Evolutionary conservation across 2,888 invertebrate species (phyloP).

Genomic region (Acleris laterana): DNA sequence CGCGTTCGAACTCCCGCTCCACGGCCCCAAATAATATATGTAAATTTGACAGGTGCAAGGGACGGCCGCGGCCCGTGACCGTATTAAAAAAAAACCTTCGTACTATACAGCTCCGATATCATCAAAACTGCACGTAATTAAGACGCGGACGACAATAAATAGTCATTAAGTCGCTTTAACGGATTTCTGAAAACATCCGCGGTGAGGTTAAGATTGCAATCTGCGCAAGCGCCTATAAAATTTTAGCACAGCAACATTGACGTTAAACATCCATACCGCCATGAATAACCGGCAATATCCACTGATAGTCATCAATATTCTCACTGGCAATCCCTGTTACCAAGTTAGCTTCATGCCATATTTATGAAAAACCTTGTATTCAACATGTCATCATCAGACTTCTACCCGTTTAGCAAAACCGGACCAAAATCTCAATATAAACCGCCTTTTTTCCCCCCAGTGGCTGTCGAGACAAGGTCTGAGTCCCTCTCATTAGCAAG

Average conservation of each 20-base stretch:
- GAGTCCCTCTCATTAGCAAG: slow-evolving; percentile 37
- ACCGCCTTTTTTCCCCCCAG: slow-evolving; percentile 11
- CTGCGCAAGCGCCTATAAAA: slow-evolving; percentile 9
- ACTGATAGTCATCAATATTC: background rate
- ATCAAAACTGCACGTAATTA: slow-evolving; percentile 27
- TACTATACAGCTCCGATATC: slow-evolving; percentile 19
- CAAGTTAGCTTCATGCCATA: background rate
- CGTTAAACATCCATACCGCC: background rate
- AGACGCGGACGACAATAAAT: slow-evolving; percentile 17
- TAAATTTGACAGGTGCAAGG: slow-evolving; percentile 35
- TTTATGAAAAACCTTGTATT: slow-evolving; percentile 7
- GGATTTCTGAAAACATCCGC: background rate
- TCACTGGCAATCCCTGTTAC: background rate
- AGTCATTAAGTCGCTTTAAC: slow-evolving; percentile 11
- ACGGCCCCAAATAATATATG: slow-evolving; percentile 31
- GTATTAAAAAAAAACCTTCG: slow-evolving; percentile 24
- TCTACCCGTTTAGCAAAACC: slow-evolving; percentile 19
- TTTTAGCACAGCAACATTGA: slow-evolving; percentile 7
- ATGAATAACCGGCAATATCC: background rate
- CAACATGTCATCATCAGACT: background rate
- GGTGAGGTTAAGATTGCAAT: slow-evolving; percentile 12
- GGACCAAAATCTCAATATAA: slow-evolving; percentile 27
- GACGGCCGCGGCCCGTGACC: slow-evolving; percentile 12
- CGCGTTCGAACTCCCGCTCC: slow-evolving; percentile 5
- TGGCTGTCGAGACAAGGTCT: slow-evolving; percentile 18